These are phyloP conservation scores for Phthorimaea operculella DNA, from an alignment of 1,140 invertebrate genomes.

Conservation along the genomic window DNA sequence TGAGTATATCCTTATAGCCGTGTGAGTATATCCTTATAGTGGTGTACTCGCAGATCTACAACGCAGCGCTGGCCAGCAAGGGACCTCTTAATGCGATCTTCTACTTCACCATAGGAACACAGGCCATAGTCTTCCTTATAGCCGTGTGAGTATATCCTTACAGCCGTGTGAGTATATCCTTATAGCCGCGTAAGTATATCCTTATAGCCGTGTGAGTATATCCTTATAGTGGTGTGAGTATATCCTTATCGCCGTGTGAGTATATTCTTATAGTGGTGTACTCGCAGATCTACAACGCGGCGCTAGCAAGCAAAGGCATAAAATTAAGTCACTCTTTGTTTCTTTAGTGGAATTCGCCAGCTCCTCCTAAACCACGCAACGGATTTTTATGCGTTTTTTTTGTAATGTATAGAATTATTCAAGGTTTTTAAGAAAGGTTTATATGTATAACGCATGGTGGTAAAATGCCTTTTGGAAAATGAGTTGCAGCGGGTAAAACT, in stretches of 20 bases:
- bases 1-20: constrained; percentile 66
- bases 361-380: too few relatives aligned
- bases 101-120: constrained; percentile 76
- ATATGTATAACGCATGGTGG: too few relatives aligned
- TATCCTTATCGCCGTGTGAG: too few relatives aligned
- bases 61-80: constrained; percentile 68
- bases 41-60: constrained; percentile 78
- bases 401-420: too few relatives aligned
- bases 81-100: constrained; percentile 70
- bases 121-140: constrained; percentile 71
- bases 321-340: too few relatives aligned
- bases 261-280: too few relatives aligned
- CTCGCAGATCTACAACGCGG: constrained; percentile 76
- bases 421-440: too few relatives aligned
- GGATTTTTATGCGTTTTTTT: too few relatives aligned
- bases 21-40: too few relatives aligned
- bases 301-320: constrained; percentile 57
- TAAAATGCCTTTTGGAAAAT: too few relatives aligned
- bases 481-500: too few relatives aligned
- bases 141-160: constrained; percentile 69
- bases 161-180: constrained; percentile 71
- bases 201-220: constrained; percentile 72
- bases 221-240: not conserved
- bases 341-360: too few relatives aligned
- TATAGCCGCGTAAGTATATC: constrained; percentile 41